Evolutionary conservation across 2,797 vertebrate species (phyloP).

Genomic region (Syndactyla subalaris): DNA sequence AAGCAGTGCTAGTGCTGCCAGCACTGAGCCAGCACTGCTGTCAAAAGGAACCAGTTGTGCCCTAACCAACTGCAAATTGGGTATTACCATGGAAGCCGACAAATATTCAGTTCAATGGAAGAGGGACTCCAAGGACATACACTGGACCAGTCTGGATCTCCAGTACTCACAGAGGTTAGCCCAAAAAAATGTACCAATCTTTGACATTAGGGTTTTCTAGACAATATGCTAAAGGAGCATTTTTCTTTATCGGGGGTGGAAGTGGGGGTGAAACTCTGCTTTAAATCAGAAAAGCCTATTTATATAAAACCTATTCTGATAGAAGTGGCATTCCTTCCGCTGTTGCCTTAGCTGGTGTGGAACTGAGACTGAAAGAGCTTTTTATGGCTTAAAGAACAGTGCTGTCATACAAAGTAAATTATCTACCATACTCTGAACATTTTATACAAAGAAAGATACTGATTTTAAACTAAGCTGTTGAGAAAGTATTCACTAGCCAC

Average conservation of each 20-base stretch:
- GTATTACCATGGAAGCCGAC: not conserved
- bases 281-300: slow-evolving; percentile 44
- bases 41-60: not conserved
- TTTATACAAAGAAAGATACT: not conserved
- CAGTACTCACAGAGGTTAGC: not conserved
- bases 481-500: not conserved
- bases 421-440: not conserved
- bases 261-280: not conserved
- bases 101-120: not conserved
- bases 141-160: not conserved
- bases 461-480: not conserved
- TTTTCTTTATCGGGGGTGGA: not conserved
- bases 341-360: slow-evolving; percentile 2
- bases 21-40: not conserved
- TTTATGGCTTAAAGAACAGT: slow-evolving; percentile 23
- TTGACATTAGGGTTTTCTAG: not conserved
- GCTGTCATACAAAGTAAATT: not conserved
- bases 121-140: not conserved
- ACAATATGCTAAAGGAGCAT: not conserved
- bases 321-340: slow-evolving; percentile 31
- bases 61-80: not conserved
- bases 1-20: not conserved
- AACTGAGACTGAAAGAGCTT: slow-evolving; percentile 33
- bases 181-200: not conserved
- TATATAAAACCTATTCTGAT: slow-evolving; percentile 36